A percentile compares a stretch with the other conserved stretches of the same genome.
phyloP scores from a whole-genome alignment of 2,113 vertebrate genomes.

The Ellobius talpinus region DNA sequence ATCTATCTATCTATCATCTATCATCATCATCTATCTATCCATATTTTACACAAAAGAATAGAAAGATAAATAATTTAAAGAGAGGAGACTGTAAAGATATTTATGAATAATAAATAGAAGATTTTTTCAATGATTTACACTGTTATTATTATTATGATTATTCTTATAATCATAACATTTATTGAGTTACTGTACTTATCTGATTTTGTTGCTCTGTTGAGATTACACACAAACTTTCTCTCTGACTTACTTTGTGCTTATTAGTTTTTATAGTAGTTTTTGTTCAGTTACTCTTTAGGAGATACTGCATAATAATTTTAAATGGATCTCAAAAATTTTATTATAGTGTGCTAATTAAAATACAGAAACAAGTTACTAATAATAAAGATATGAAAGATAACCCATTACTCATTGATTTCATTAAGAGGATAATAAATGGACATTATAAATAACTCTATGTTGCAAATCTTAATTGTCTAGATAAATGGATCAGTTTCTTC shows the following conservation, averaged over 20 bases:
- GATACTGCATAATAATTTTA: slow-evolving; percentile 36
- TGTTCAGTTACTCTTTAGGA: slow-evolving; percentile 5
- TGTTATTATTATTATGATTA: too few relatives aligned
- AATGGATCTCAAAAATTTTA: background rate
- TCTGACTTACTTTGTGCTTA: slow-evolving; percentile 15
- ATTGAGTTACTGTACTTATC: background rate
- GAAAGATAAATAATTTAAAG: background rate
- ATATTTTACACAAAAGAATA: background rate
- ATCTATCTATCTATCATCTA: background rate
- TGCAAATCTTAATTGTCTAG: background rate
- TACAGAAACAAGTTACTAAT: background rate
- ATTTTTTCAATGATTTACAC: background rate
- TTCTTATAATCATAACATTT: background rate
- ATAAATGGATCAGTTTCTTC: background rate
- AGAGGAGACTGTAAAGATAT: background rate
- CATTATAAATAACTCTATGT: background rate
- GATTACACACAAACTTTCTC: background rate
- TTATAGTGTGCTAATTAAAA: background rate
- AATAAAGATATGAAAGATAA: background rate
- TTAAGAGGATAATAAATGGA: background rate
- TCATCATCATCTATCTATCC: background rate
- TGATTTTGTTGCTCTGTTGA: background rate
- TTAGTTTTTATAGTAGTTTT: background rate
- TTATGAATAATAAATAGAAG: background rate
- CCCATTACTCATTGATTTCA: background rate